Evolutionary conservation across 2,888 invertebrate species (phyloP).

Genomic region (Leucozona laternaria): DNA sequence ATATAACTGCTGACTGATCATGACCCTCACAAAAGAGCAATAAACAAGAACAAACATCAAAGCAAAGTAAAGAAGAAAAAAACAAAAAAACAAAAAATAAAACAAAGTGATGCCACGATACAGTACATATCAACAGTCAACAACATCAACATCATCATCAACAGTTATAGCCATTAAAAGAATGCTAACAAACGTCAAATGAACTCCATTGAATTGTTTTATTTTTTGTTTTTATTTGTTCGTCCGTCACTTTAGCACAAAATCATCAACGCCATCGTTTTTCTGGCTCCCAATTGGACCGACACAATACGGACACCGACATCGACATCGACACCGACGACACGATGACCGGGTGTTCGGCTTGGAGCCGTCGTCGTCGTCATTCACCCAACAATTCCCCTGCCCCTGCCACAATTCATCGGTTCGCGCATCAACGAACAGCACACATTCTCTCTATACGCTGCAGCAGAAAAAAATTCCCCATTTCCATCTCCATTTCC

Average conservation of each 20-base stretch:
- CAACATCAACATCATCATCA: slow-evolving; percentile 56
- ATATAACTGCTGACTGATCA: slow-evolving; percentile 40
- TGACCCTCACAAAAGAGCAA: slow-evolving; percentile 70
- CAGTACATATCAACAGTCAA: slow-evolving; percentile 40
- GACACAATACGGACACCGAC: slow-evolving; percentile 14
- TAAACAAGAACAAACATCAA: slow-evolving; percentile 50
- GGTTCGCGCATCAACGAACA: slow-evolving; percentile 25
- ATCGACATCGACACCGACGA: no score
- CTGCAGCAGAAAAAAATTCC: slow-evolving; percentile 42
- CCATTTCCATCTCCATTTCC: slow-evolving; percentile 47
- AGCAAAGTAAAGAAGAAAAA: slow-evolving; percentile 45
- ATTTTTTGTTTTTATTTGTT: slow-evolving; percentile 8
- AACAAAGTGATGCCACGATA: slow-evolving; percentile 26
- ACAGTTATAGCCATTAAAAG: slow-evolving; percentile 70
- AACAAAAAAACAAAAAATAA: slow-evolving; percentile 43
- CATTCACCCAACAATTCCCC: not conserved
- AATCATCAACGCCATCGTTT: slow-evolving; percentile 68
- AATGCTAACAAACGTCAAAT: slow-evolving; percentile 68
- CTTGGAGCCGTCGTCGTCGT: not conserved
- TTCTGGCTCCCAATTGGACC: slow-evolving; percentile 62
- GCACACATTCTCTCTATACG: slow-evolving; percentile 7
- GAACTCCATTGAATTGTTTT: slow-evolving; percentile 64
- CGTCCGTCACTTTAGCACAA: slow-evolving; percentile 58
- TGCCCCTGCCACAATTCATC: not conserved
- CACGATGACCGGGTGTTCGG: slow-evolving; percentile 31